Evolutionary conservation across 2,797 vertebrate species (phyloP).

Genomic region (Sebastes dallii): DNA sequence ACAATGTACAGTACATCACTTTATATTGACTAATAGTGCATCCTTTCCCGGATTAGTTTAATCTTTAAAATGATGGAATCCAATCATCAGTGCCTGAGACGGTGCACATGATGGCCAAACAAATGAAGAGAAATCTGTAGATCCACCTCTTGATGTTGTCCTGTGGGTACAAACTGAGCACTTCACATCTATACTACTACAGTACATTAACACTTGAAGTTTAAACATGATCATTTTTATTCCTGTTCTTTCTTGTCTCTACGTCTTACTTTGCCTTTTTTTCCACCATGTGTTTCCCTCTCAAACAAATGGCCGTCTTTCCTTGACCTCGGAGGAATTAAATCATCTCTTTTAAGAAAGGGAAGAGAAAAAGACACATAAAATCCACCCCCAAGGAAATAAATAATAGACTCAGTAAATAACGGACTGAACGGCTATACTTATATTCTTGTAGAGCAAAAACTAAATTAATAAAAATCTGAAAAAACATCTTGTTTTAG

Average conservation of each 20-base stretch:
- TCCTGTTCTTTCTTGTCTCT: neutral
- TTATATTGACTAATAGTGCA: neutral
- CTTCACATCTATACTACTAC: neutral
- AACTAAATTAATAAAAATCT: neutral
- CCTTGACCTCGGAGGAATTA: conserved; percentile 1
- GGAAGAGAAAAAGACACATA: neutral
- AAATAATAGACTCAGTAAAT: neutral
- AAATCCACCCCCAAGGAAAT: neutral
- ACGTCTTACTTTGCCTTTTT: neutral
- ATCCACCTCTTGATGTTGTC: neutral
- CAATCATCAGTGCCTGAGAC: neutral
- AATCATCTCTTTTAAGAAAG: neutral
- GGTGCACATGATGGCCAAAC: neutral
- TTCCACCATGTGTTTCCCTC: neutral
- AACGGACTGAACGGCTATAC: neutral
- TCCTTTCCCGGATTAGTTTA: neutral
- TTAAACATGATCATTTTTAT: neutral
- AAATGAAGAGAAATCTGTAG: neutral
- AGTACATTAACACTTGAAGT: neutral
- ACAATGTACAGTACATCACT: neutral
- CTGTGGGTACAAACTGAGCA: neutral
- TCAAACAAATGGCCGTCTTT: neutral
- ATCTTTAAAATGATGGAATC: neutral
- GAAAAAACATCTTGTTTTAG: neutral
- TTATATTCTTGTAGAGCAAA: neutral